Conservation (phyloP, 2,113 vertebrate genomes). For the Hylia prasina region DNA sequence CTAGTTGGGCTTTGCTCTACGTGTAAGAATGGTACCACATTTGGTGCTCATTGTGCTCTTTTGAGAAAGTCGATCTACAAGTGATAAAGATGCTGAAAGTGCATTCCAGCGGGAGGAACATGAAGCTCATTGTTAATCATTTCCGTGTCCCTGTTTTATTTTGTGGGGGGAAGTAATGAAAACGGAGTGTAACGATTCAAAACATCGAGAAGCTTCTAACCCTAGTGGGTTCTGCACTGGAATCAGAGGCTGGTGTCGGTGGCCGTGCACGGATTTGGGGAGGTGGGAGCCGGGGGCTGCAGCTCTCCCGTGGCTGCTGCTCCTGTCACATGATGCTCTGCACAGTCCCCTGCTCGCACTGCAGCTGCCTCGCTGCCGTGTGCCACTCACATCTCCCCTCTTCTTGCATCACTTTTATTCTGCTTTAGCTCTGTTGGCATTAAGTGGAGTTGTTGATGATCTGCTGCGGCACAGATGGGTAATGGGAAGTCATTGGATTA, state of each 20-base stretch:
- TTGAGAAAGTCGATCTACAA: neutral
- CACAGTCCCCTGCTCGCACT: neutral
- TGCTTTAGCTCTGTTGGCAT: neutral
- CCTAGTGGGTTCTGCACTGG: accelerated
- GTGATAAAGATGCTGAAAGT: neutral
- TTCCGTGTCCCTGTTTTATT: neutral
- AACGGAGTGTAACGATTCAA: neutral
- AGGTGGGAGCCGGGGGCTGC: neutral
- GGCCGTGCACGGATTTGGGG: neutral
- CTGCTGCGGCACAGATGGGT: neutral
- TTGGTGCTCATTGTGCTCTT: neutral
- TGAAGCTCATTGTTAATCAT: neutral
- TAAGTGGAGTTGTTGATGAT: neutral
- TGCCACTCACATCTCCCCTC: neutral
- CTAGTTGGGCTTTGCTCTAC: neutral
- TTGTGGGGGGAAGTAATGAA: neutral
- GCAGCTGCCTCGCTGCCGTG: neutral
- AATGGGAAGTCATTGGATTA: neutral
- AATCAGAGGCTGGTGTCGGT: accelerated
- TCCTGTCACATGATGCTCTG: constrained; percentile 4
- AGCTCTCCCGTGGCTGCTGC: neutral
- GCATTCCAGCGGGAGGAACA: neutral
- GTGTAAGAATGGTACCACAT: accelerated
- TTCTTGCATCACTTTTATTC: neutral
- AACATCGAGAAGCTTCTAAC: neutral